Base-by-base conservation (phyloP, 2,797 vertebrate genomes). In the Anableps anableps region DNA sequence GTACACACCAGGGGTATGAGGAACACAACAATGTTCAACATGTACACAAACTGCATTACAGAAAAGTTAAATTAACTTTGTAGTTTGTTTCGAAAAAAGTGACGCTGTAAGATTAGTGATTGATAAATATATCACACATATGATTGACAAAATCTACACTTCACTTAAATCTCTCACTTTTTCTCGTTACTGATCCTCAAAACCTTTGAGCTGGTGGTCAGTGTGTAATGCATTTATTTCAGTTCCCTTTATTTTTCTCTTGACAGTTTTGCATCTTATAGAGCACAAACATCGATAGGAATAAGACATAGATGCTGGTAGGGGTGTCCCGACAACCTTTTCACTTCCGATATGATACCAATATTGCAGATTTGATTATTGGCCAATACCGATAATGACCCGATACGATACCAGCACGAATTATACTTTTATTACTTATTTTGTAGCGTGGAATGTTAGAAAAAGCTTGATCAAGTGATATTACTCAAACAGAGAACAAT, bases 191-290 rank as follows among this genome's bases (percentile, higher is more conserved):
- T 77, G 76, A 10, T 74, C 84, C 79, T 71, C n/a, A 73, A 48
- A 55, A 26, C 41, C 14, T 34, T 68, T 74, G 29, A 86, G 80
- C 80, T 68, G 60, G 72, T 79, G 76, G 76, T 83, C 58, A 66
- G 45, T 86, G 31, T 83, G 76, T 55, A 2, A 77, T 23, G 75
- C 36, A 66, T 66, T 62, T 14, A 31, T 62, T 68, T 62, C 31
- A 62, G 17, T 62, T 62, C n/a, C n/a, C n/a, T 58, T 29, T 58
- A 4, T 0, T 38, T 36, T 58, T 21, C 34, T 21, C 7, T 38
- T 23, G 36, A 68, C 21, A 36, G 41, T 41, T 38, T 68, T 23
- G 19, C 64, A 11, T 23, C 64, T 41, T 23, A 38, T 38, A 68
- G 36, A 23, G 64, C 9, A 23, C 34, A 68, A 38, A 38, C 64